Conservation (phyloP, 2,888 invertebrate species). For the Sicus ferrugineus region DNA sequence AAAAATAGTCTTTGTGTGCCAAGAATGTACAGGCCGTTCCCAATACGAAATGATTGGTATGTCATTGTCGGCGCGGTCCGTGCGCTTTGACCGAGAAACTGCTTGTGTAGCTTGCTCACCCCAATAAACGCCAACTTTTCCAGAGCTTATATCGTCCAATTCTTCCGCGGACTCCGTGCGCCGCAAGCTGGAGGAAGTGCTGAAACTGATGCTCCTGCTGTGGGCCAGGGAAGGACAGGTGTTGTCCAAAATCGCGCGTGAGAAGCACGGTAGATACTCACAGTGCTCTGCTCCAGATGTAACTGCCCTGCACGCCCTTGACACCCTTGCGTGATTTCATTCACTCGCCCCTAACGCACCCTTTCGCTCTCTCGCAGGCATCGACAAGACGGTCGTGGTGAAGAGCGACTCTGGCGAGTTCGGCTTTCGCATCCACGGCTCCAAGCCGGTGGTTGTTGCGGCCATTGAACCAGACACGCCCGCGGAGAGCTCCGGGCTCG, state of each 20-base stretch:
- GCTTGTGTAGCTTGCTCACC: slow-evolving; percentile 9
- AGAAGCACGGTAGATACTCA: slow-evolving; percentile 66
- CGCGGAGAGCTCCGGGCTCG: slow-evolving; percentile 89
- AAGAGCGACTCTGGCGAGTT: slow-evolving; percentile 87
- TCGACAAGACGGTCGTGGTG: slow-evolving; percentile 86
- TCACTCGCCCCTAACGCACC: too few species aligned
- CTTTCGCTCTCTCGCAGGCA: slow-evolving; percentile 66
- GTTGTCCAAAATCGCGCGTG: slow-evolving; percentile 71
- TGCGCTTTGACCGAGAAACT: background rate
- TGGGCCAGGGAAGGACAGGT: slow-evolving; percentile 83
- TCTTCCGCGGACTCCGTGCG: slow-evolving; percentile 66
- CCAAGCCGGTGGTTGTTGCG: slow-evolving; percentile 95
- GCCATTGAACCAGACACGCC: slow-evolving; percentile 94
- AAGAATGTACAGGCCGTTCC: background rate
- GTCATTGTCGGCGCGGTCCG: background rate
- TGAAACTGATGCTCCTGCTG: slow-evolving; percentile 82
- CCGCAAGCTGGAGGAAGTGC: slow-evolving; percentile 77
- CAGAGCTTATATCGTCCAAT: slow-evolving; percentile 59
- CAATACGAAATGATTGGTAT: slow-evolving; percentile 28
- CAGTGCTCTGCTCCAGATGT: background rate
- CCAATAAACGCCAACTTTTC: slow-evolving; percentile 33
- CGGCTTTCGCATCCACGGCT: slow-evolving; percentile 94
- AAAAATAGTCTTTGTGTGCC: slow-evolving; percentile 24
- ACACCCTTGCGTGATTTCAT: too few species aligned
- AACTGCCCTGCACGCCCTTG: background rate